Evolutionary conservation across 2,888 invertebrate species (phyloP).

Genomic region (Kryphioiulus occultus): DNA sequence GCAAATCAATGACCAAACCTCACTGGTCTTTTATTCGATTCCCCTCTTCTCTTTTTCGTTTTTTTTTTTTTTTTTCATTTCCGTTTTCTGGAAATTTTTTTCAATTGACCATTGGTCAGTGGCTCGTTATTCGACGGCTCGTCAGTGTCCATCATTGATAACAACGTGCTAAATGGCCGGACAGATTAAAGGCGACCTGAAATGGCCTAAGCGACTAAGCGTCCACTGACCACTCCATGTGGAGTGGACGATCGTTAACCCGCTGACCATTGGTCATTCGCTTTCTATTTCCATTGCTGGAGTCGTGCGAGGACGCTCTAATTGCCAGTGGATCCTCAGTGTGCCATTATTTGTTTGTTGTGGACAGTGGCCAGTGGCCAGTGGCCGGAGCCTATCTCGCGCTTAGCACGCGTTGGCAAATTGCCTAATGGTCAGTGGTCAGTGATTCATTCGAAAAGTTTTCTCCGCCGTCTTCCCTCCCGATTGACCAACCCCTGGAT

Average conservation of each 20-base stretch:
- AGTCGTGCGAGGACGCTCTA: neutral
- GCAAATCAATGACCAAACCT: too few species aligned
- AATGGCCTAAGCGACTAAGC: neutral
- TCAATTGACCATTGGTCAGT: neutral
- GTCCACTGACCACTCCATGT: neutral
- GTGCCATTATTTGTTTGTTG: neutral
- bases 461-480: neutral
- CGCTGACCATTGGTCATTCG: neutral
- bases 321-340: neutral
- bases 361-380: slow-evolving; percentile 5
- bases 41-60: neutral
- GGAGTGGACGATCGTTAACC: neutral
- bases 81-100: neutral
- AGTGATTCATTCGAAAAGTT: neutral
- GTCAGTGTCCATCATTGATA: neutral
- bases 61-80: neutral
- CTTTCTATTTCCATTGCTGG: neutral
- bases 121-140: too few species aligned
- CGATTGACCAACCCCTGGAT: neutral
- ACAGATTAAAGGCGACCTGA: neutral
- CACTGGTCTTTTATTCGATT: too few species aligned
- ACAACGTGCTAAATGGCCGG: neutral
- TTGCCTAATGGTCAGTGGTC: slow-evolving; percentile 5
- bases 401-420: neutral
- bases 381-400: neutral